Conservation (phyloP, 23 tunicate genomes). For the Styela plicata region DNA sequence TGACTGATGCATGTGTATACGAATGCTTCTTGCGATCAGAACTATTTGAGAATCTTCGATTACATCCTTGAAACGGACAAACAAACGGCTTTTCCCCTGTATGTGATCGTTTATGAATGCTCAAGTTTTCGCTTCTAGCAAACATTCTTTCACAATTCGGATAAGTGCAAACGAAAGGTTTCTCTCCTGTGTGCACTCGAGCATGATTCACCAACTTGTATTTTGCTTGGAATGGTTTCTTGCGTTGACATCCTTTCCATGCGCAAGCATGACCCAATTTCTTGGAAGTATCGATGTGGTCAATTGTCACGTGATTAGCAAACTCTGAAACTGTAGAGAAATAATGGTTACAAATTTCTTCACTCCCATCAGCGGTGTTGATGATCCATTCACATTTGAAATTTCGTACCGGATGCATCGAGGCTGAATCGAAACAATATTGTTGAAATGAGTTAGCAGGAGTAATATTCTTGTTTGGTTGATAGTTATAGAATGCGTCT, state of each 20-base stretch:
- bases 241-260: conserved; percentile 62
- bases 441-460: no score
- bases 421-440: no score
- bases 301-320: conserved; percentile 54
- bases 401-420: no score
- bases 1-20: conserved; percentile 54
- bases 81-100: conserved; percentile 70
- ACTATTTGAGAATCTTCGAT: conserved; percentile 63
- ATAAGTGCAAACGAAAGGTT: not conserved
- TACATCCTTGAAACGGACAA: conserved; percentile 65
- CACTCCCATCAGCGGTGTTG: conserved; percentile 20
- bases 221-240: conserved; percentile 64
- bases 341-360: conserved; percentile 17
- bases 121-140: conserved; percentile 70
- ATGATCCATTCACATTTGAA: no score
- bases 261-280: conserved; percentile 75
- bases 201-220: conserved; percentile 84
- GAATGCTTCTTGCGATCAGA: conserved; percentile 81
- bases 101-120: conserved; percentile 65
- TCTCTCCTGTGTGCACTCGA: conserved; percentile 47
- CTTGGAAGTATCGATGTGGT: conserved; percentile 60
- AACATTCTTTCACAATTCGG: conserved; percentile 47
- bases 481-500: not conserved
- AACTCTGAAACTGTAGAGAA: conserved; percentile 44
- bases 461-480: no score